phyloP scores from a whole-genome alignment of 2,797 vertebrate genomes.

The Falco columbarius region DNA sequence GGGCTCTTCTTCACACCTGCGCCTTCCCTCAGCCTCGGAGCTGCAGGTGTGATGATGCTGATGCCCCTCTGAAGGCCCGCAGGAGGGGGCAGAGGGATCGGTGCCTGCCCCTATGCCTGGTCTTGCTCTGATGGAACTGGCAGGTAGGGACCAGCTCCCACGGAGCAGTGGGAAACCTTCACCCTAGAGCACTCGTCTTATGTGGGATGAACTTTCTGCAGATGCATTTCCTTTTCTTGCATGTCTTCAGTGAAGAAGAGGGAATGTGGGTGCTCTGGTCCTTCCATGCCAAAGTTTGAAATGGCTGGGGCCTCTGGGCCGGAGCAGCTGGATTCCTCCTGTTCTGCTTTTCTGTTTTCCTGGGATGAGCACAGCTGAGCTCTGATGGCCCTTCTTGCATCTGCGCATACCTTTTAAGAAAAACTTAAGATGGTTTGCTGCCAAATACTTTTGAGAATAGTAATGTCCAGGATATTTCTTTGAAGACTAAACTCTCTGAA shows the following conservation, averaged over 20 bases:
- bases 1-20: conserved; percentile 15
- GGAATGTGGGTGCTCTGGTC: background rate
- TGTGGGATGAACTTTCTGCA: fast-evolving
- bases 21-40: background rate
- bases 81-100: background rate
- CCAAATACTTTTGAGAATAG: background rate
- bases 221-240: background rate
- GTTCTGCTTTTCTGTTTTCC: background rate
- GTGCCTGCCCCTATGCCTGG: fast-evolving
- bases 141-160: background rate
- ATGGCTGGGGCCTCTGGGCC: background rate
- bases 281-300: background rate
- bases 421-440: background rate
- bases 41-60: background rate
- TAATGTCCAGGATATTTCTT: background rate
- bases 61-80: fast-evolving
- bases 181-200: background rate
- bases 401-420: background rate
- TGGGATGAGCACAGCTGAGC: background rate
- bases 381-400: background rate
- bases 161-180: fast-evolving
- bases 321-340: background rate
- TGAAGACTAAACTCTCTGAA: background rate
- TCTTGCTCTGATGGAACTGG: background rate
- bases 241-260: fast-evolving